phyloP scores from a whole-genome alignment of 2,113 vertebrate species.

The Machaerirhynchus nigripectus region DNA sequence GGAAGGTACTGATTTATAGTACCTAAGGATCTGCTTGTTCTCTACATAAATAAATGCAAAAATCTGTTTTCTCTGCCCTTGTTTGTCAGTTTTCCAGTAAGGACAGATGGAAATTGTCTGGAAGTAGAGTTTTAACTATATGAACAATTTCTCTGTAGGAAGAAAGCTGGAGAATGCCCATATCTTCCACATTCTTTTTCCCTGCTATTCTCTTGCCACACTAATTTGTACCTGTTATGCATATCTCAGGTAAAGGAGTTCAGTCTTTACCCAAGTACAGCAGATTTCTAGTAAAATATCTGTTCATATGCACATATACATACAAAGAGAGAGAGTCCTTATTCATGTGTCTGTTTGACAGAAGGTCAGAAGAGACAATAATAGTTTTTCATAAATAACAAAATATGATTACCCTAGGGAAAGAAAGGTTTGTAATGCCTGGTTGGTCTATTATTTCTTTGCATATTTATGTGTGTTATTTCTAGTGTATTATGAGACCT shows the following conservation, averaged over 20 bases:
- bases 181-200: background rate
- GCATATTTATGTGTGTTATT: background rate
- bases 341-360: background rate
- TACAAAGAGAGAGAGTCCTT: accelerated
- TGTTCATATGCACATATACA: background rate
- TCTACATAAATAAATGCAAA: background rate
- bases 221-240: background rate
- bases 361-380: background rate
- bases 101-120: background rate
- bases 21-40: background rate
- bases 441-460: background rate
- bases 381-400: background rate
- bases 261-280: background rate
- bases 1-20: background rate
- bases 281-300: background rate
- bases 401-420: background rate
- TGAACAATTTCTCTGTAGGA: background rate
- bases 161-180: background rate
- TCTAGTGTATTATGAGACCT: background rate
- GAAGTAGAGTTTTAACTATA: background rate
- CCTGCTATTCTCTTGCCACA: background rate
- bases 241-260: background rate
- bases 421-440: background rate
- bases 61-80: background rate
- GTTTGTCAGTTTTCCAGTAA: background rate